Conservation (phyloP, 2,797 vertebrate genomes). For the Poecile montanus region DNA sequence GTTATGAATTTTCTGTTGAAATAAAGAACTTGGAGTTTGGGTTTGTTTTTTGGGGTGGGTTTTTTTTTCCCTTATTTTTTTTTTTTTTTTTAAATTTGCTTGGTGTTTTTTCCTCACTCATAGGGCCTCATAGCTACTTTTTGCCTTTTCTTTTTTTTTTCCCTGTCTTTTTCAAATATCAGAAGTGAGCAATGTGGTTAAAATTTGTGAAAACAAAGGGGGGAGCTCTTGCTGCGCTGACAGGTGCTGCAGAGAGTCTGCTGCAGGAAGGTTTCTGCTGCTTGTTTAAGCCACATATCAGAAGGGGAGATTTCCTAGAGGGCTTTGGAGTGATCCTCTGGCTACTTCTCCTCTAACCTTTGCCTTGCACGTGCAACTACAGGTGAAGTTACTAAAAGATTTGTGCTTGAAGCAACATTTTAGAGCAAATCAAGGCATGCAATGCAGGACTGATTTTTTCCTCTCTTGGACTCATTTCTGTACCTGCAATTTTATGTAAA, state of each 20-base stretch:
- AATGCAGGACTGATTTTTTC: not conserved
- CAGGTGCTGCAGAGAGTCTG: not conserved
- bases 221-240: slow-evolving; percentile 25
- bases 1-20: not conserved
- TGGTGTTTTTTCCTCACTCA: rapidly evolving
- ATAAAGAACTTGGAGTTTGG: not conserved
- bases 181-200: not conserved
- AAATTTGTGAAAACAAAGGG: not conserved
- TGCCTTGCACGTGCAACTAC: rapidly evolving
- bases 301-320: not conserved
- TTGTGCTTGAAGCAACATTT: not conserved
- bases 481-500: not conserved
- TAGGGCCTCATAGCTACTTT: not conserved
- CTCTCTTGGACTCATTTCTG: not conserved
- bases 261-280: not conserved
- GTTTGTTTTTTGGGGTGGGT: rapidly evolving
- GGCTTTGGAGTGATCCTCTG: not conserved
- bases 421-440: not conserved
- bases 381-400: not conserved
- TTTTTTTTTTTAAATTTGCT: rapidly evolving
- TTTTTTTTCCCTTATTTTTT: not conserved
- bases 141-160: not conserved
- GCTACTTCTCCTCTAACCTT: not conserved
- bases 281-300: not conserved
- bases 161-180: not conserved